Evolutionary conservation across 2,113 vertebrate genomes (phyloP).

Genomic region (Rhombomys opimus): DNA sequence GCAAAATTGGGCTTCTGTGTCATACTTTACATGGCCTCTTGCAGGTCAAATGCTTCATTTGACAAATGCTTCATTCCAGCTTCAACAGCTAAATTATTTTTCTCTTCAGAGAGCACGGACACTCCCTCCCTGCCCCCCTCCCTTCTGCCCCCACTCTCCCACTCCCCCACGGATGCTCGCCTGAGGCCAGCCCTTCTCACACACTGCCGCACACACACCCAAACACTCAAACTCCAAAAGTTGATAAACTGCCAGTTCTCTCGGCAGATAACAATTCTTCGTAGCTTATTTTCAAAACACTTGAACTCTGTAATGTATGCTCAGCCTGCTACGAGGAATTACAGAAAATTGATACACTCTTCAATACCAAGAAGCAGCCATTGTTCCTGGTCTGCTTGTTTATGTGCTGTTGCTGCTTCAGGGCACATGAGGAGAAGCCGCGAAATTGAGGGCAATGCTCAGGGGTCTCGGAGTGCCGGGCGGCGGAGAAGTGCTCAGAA

Average conservation of each 20-base stretch:
- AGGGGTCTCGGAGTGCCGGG: slow-evolving; percentile 74
- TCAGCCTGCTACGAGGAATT: slow-evolving; percentile 80
- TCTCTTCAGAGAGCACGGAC: neutral
- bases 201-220: neutral
- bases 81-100: slow-evolving; percentile 53
- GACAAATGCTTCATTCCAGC: neutral
- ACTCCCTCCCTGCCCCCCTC: too few relatives aligned
- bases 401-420: slow-evolving; percentile 73
- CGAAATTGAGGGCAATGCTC: slow-evolving; percentile 81
- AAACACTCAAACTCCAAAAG: slow-evolving; percentile 16
- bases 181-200: neutral
- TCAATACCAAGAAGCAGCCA: slow-evolving; percentile 80
- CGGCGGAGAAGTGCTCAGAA: slow-evolving; percentile 4
- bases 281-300: slow-evolving; percentile 81
- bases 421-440: slow-evolving; percentile 75
- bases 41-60: neutral
- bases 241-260: slow-evolving; percentile 62
- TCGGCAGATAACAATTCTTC: slow-evolving; percentile 75
- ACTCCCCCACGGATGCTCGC: neutral
- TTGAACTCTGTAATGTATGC: slow-evolving; percentile 79
- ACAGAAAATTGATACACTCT: slow-evolving; percentile 69
- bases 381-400: slow-evolving; percentile 83
- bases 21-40: slow-evolving; percentile 26
- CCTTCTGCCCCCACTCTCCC: neutral
- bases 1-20: neutral